Conservation (phyloP, 1,140 invertebrate genomes). For the Trichogramma pretiosum region DNA sequence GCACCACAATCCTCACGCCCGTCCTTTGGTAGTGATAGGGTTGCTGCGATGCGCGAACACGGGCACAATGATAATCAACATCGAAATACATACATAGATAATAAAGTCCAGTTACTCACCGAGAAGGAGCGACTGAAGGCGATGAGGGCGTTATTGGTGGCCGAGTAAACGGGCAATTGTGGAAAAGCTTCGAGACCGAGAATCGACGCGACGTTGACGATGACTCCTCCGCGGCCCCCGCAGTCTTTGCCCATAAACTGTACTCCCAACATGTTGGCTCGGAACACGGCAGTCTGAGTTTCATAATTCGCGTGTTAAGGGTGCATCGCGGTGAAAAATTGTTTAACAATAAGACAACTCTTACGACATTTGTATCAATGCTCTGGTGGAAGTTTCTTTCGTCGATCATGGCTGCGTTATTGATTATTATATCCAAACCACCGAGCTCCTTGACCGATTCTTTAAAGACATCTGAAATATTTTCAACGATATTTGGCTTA, state of each 20-base stretch:
- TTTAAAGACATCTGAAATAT: constrained; percentile 35
- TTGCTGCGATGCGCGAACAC: too few relatives aligned
- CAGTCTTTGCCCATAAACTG: constrained; percentile 42
- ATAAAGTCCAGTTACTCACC: constrained; percentile 16
- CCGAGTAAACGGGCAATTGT: constrained; percentile 38
- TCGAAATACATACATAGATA: too few relatives aligned
- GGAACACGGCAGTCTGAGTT: constrained; percentile 39
- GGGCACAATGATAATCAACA: too few relatives aligned
- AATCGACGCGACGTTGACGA: constrained; percentile 41
- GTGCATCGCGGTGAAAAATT: too few relatives aligned
- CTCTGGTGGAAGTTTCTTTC: constrained; percentile 43
- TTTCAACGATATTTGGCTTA: background rate
- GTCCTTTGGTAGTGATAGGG: constrained; percentile 41
- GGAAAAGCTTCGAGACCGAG: constrained; percentile 35
- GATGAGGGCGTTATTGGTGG: constrained; percentile 47
- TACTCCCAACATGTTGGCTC: constrained; percentile 39
- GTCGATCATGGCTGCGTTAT: constrained; percentile 54
- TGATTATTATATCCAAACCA: constrained; percentile 51
- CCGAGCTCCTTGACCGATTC: constrained; percentile 29
- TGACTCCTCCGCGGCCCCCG: constrained; percentile 37
- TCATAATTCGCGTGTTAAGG: too few relatives aligned
- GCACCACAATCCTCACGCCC: constrained; percentile 39
- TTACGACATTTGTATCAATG: constrained; percentile 45
- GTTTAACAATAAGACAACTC: constrained; percentile 20
- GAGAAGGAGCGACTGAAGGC: constrained; percentile 44